These are phyloP conservation scores for Lepus timidus DNA, from an alignment of 2,113 vertebrate species.

Conservation along the genomic window DNA sequence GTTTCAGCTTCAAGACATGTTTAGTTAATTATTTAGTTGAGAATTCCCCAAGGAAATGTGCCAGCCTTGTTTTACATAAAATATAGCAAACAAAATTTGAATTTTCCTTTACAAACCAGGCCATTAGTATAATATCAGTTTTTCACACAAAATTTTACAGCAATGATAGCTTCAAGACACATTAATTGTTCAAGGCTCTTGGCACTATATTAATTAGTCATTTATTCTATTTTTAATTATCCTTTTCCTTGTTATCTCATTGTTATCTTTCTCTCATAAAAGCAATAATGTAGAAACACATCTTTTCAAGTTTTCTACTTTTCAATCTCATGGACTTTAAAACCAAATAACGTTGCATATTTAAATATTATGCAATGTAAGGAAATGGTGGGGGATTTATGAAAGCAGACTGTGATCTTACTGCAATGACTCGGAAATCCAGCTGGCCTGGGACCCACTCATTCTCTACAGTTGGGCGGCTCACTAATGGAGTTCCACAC, in stretches of 20 bases:
- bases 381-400: not conserved
- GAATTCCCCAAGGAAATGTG: not conserved
- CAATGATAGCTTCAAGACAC: not conserved
- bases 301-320: not conserved
- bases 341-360: not conserved
- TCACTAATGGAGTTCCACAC: not conserved
- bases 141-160: not conserved
- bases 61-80: not conserved
- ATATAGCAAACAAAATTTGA: not conserved
- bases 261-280: not conserved
- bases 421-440: not conserved
- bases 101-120: not conserved
- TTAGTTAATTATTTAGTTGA: not conserved
- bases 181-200: not conserved
- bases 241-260: not conserved
- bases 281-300: not conserved
- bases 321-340: not conserved
- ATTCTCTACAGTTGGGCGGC: not conserved
- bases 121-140: not conserved
- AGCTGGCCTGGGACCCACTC: not conserved
- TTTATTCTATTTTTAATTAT: not conserved
- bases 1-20: not conserved
- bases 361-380: not conserved
- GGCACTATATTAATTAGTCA: not conserved
- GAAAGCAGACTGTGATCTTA: not conserved